Evolutionary conservation across 1,140 invertebrate species (phyloP).

Genomic region (Bombus affinis): DNA sequence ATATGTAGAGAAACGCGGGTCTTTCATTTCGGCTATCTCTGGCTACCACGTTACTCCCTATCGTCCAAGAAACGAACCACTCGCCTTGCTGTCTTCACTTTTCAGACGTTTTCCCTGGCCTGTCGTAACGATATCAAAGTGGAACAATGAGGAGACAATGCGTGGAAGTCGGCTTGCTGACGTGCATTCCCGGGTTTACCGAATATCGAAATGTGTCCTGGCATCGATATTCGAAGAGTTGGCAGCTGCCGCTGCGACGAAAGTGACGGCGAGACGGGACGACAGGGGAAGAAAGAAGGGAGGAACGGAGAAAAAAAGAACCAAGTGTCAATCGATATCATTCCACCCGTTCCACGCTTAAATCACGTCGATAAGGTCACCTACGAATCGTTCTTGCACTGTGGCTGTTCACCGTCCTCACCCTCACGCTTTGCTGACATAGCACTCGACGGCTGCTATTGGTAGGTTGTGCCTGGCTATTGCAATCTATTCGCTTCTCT

Average conservation of each 20-base stretch:
- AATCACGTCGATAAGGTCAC: constrained; percentile 31
- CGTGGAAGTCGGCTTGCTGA: not conserved
- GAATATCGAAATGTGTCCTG: constrained; percentile 24
- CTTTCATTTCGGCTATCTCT: not conserved
- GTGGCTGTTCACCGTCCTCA: constrained; percentile 37
- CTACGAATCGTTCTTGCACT: constrained; percentile 41
- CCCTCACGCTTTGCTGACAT: constrained; percentile 47
- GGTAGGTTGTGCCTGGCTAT: constrained; percentile 3
- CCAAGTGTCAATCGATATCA: constrained; percentile 41
- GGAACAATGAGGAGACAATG: constrained; percentile 27
- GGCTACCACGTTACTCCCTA: not conserved
- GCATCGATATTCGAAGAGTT: constrained; percentile 45
- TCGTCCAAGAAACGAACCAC: not conserved
- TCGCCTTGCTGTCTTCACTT: not conserved
- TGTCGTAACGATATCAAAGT: constrained; percentile 13
- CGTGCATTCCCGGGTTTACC: not conserved
- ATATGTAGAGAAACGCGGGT: not conserved
- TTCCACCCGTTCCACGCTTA: not conserved
- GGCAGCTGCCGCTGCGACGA: constrained; percentile 46
- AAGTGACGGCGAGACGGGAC: not conserved
- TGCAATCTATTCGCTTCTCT: constrained; percentile 4
- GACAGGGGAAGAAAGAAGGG: not conserved
- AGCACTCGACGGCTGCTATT: constrained; percentile 39
- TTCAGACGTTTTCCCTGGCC: too few species aligned
- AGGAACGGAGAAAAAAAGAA: not conserved